A percentile compares a stretch with the other conserved stretches of the same genome.
phyloP scores from a whole-genome alignment of 2,888 invertebrate species.

The Himalopsyche japonica region DNA sequence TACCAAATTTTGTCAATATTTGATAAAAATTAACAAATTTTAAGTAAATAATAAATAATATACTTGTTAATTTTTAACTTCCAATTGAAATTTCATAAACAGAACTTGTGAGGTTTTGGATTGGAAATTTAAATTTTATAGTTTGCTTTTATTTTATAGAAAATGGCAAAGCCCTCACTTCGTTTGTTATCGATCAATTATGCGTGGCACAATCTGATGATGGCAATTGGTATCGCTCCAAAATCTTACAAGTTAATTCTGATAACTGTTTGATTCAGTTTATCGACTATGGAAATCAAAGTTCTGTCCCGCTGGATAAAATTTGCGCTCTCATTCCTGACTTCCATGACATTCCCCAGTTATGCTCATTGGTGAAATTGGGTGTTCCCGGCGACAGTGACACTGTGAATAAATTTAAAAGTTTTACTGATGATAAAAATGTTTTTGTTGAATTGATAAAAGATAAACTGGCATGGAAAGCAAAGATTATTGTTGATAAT shows the following conservation, averaged over 20 bases:
- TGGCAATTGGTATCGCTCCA: conserved; percentile 73
- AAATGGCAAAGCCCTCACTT: background rate
- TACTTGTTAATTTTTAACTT: background rate
- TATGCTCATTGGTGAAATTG: conserved; percentile 20
- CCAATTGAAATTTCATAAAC: too few species aligned
- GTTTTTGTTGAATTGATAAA: background rate
- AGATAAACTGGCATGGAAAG: conserved; percentile 50
- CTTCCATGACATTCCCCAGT: conserved; percentile 45
- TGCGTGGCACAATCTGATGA: conserved; percentile 68
- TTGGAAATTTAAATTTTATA: background rate
- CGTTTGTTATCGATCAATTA: conserved; percentile 50
- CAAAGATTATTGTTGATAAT: conserved; percentile 46
- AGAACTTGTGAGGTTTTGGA: too few species aligned
- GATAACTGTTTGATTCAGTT: conserved; percentile 59
- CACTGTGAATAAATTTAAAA: background rate
- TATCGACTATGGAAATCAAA: conserved; percentile 73
- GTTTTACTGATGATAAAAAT: background rate
- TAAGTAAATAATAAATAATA: too few species aligned
- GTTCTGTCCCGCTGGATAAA: conserved; percentile 55
- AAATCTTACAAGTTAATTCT: conserved; percentile 54
- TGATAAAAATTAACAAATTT: too few species aligned
- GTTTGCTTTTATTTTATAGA: background rate
- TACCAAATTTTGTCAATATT: too few species aligned
- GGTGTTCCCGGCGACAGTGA: background rate
- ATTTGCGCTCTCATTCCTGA: conserved; percentile 56